Evolutionary conservation across 2,113 vertebrate genomes (phyloP).

Genomic region (Petaurus breviceps): DNA sequence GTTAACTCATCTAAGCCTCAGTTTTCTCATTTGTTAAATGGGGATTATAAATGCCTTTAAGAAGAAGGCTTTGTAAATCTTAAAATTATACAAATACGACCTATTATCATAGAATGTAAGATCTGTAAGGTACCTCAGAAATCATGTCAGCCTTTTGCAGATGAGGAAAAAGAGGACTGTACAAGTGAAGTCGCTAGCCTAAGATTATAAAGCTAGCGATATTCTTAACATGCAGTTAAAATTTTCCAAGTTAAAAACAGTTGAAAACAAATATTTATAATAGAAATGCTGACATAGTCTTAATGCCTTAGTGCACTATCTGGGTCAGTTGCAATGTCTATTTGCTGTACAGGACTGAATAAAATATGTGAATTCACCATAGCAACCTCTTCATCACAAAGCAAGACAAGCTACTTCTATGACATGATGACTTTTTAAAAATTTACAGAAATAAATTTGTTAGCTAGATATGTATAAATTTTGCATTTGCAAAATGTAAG

Average conservation of each 20-base stretch:
- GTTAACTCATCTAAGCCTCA: background rate
- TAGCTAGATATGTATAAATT: constrained; percentile 64
- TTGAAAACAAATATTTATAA: constrained; percentile 72
- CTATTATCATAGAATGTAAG: background rate
- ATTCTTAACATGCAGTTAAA: background rate
- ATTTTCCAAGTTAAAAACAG: background rate
- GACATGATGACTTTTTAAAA: constrained; percentile 59
- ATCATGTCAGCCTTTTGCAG: background rate
- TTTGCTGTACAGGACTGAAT: constrained; percentile 81
- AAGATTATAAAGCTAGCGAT: background rate
- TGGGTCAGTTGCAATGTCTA: constrained; percentile 58
- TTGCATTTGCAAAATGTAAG: constrained; percentile 47
- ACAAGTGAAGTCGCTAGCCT: background rate
- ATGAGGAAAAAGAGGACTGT: background rate
- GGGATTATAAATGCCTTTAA: background rate
- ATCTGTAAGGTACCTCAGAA: background rate
- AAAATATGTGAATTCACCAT: constrained; percentile 75
- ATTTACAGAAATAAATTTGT: constrained; percentile 64
- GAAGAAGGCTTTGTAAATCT: background rate
- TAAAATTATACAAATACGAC: background rate
- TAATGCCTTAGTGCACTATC: constrained; percentile 48
- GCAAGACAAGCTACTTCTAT: constrained; percentile 75
- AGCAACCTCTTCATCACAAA: constrained; percentile 74
- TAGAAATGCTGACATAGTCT: constrained; percentile 75
- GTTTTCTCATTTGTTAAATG: background rate